These are phyloP conservation scores for Pycnomerus fuliginosus DNA, from an alignment of 2,888 invertebrate genomes.

Conservation along the genomic window DNA sequence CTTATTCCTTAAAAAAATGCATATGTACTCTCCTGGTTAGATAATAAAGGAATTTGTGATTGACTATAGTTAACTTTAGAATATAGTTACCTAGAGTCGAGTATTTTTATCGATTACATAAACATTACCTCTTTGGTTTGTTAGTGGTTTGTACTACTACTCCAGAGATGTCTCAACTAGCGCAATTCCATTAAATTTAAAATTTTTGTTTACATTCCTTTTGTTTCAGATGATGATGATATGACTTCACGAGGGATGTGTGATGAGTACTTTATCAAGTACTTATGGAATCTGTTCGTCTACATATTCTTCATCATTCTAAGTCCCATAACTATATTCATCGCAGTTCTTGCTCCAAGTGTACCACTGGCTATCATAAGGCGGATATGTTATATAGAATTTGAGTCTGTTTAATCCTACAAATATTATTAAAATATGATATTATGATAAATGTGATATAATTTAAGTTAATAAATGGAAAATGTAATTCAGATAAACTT, in stretches of 20 bases:
- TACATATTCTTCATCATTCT: conserved; percentile 14
- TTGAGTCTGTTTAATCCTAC: conserved; percentile 17
- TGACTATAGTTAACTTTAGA: no score
- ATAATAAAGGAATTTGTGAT: no score
- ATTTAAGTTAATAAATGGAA: no score
- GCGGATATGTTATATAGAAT: conserved; percentile 16
- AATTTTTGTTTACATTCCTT: conserved; percentile 3
- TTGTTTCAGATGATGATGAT: conserved; percentile 16
- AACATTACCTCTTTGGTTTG: background rate
- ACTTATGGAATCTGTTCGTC: conserved; percentile 12
- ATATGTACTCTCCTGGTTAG: no score
- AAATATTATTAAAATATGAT: no score
- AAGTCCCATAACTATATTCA: conserved; percentile 18
- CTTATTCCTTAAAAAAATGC: no score
- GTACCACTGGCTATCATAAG: conserved; percentile 16
- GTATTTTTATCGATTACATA: background rate
- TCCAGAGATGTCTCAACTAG: conserved; percentile 1
- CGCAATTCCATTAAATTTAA: background rate
- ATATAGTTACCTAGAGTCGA: background rate
- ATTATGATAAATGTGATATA: no score
- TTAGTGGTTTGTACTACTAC: background rate
- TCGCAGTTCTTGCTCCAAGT: conserved; percentile 18
- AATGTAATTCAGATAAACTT: no score
- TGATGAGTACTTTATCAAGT: conserved; percentile 17
- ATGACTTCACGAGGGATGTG: conserved; percentile 18